Evolutionary conservation across 1,140 invertebrate species (phyloP), one percentile per base, ranked within the genome.

Genomic region (Luehdorfia chinensis): DNA sequence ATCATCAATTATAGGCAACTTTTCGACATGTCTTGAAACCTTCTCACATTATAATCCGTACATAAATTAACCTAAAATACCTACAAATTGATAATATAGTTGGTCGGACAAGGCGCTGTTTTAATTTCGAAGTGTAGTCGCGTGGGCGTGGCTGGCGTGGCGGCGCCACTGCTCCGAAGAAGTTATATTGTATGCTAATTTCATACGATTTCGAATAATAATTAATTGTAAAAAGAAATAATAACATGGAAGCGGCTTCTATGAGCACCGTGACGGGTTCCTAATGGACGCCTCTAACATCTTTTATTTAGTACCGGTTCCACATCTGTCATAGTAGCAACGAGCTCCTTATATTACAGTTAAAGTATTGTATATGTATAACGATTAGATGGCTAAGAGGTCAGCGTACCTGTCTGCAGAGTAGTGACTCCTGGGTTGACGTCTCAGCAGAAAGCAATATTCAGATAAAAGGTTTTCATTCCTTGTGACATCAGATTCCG

Each of bases 161-260:
- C 57, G 76, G 75, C 77, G 75, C 75, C 77, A 78, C 60, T 36
- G 55, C 59, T 62, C 50, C 52, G 47, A 51, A 62, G 54, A 52
- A 46, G 50, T 66, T 63, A 71, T 75, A 81, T 81, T 81, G 77
- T 81, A 81, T 81, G 77, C 66, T 66, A 78, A 81, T 83, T 61
- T 61, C 55, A 59, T 46, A 76, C 54, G 51, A 66, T 78, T 69
- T 73, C 39, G 61, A 75, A 79, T 70, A 72, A 66, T 71, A 71
- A 73, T 69, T 75, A 67, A 71, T 58, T 63, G 54, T 64, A 59
- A 72, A 72, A 68, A 67, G 54, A 64, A 60, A 70, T 71, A 68
- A 75, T 63, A 64, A 73, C 70, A 75, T 70, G 55, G 58, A 67
- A 65, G 64, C 60, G 53, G 68, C 61, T 70, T 45, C 57, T 68